Conservation (phyloP, 2,797 vertebrate genomes). For the Melanotaenia boesemani region DNA sequence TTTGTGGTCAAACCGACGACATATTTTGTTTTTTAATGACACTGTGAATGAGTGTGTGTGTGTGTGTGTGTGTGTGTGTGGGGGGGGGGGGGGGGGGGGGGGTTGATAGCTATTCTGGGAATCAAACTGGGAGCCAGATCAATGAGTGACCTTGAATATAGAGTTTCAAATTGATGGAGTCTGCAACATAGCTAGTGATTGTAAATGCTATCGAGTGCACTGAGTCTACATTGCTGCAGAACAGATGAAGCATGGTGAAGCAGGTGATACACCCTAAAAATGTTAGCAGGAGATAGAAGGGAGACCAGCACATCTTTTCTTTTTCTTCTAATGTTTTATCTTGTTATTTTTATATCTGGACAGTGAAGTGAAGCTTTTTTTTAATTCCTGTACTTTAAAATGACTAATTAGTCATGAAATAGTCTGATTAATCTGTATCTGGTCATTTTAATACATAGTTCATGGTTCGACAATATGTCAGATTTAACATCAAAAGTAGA, state of each 20-base stretch:
- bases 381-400: background rate
- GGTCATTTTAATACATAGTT: background rate
- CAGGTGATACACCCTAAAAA: slow-evolving; percentile 15
- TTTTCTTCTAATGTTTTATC: background rate
- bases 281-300: slow-evolving; percentile 4
- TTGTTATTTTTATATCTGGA: background rate
- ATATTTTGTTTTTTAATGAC: slow-evolving; percentile 17
- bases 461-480: background rate
- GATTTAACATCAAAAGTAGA: background rate
- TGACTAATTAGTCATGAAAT: background rate
- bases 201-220: slow-evolving; percentile 27
- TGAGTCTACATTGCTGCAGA: slow-evolving; percentile 45
- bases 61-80: no score
- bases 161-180: slow-evolving; percentile 40
- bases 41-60: background rate
- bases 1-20: slow-evolving; percentile 1
- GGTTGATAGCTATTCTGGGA: slow-evolving; percentile 28
- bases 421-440: background rate
- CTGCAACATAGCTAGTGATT: slow-evolving; percentile 43
- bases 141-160: slow-evolving; percentile 31
- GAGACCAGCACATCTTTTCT: background rate
- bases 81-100: no score
- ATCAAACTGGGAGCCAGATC: slow-evolving; percentile 31
- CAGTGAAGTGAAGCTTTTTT: background rate
- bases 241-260: slow-evolving; percentile 14